These are phyloP conservation scores for Leptogaster cylindrica DNA, from an alignment of 2,888 invertebrate genomes.

Conservation along the genomic window DNA sequence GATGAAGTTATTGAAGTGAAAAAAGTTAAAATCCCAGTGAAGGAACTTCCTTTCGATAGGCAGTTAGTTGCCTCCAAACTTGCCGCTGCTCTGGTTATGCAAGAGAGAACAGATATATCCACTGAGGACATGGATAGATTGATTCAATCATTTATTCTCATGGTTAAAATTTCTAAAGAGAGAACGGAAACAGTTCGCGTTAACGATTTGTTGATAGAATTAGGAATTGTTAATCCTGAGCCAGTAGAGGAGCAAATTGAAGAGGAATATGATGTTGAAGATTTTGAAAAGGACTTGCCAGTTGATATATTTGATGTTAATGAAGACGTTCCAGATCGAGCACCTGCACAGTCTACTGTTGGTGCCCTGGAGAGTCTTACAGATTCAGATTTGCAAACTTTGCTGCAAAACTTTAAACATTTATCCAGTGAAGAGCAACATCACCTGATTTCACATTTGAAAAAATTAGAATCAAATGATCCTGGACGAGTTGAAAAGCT, in stretches of 20 bases:
- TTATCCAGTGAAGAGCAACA: conserved; percentile 82
- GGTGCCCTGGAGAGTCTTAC: conserved; percentile 76
- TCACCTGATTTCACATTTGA: conserved; percentile 79
- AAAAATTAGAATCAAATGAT: conserved; percentile 79
- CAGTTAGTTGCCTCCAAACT: conserved; percentile 81
- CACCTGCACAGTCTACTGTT: conserved; percentile 52
- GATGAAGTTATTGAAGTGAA: conserved; percentile 54
- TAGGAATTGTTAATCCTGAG: conserved; percentile 49
- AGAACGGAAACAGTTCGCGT: conserved; percentile 34
- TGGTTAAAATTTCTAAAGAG: conserved; percentile 68
- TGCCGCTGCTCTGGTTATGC: conserved; percentile 77
- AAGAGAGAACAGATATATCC: conserved; percentile 82
- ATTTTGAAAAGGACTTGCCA: conserved; percentile 51
- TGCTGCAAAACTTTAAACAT: conserved; percentile 82
- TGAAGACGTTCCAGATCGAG: conserved; percentile 43
- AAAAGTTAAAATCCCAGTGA: conserved; percentile 61
- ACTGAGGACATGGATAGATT: conserved; percentile 79
- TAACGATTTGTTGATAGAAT: conserved; percentile 50
- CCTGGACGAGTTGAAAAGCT: conserved; percentile 79
- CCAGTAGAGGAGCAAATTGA: conserved; percentile 50
- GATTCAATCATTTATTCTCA: conserved; percentile 78
- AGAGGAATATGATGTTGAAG: conserved; percentile 50
- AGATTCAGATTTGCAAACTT: conserved; percentile 78
- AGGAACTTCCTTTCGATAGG: conserved; percentile 73
- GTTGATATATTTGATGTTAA: conserved; percentile 13